Conservation (phyloP, 2,888 invertebrate species). For the Nomada ruficornis region DNA sequence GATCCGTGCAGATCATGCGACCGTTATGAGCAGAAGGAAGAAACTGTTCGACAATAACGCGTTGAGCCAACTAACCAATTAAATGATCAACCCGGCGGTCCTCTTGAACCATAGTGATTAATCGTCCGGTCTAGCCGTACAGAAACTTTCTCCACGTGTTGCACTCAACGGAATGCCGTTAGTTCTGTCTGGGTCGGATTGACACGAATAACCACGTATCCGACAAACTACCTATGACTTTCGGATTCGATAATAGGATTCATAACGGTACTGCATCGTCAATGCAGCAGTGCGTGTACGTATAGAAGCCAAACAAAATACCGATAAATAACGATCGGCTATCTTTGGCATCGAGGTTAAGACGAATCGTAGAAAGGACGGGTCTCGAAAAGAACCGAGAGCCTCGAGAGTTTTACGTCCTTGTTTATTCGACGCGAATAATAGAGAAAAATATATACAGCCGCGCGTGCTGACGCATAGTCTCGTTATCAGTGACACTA, state of each 20-base stretch:
- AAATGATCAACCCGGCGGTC: constrained; percentile 42
- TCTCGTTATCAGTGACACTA: constrained; percentile 66
- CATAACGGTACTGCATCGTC: constrained; percentile 41
- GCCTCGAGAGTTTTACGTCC: constrained; percentile 66
- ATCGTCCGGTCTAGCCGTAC: constrained; percentile 40
- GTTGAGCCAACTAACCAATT: constrained; percentile 53
- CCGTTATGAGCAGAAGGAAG: constrained; percentile 9
- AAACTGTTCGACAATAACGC: constrained; percentile 16
- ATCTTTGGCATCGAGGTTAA: neutral
- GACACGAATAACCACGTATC: constrained; percentile 44
- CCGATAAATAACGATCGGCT: neutral
- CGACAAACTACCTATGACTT: constrained; percentile 9
- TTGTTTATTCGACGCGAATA: constrained; percentile 64
- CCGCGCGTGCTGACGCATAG: constrained; percentile 48
- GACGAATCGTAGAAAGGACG: neutral
- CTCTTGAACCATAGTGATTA: constrained; percentile 51
- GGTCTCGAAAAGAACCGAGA: constrained; percentile 16
- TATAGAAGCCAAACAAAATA: neutral
- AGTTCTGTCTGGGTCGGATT: neutral
- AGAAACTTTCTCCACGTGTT: constrained; percentile 49
- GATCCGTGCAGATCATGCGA: constrained; percentile 25
- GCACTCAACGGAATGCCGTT: constrained; percentile 39
- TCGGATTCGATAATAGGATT: constrained; percentile 25
- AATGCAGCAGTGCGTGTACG: constrained; percentile 20
- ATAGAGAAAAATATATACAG: constrained; percentile 65